Base-by-base conservation (phyloP, 2,797 vertebrate species). In the Tapirus indicus region DNA sequence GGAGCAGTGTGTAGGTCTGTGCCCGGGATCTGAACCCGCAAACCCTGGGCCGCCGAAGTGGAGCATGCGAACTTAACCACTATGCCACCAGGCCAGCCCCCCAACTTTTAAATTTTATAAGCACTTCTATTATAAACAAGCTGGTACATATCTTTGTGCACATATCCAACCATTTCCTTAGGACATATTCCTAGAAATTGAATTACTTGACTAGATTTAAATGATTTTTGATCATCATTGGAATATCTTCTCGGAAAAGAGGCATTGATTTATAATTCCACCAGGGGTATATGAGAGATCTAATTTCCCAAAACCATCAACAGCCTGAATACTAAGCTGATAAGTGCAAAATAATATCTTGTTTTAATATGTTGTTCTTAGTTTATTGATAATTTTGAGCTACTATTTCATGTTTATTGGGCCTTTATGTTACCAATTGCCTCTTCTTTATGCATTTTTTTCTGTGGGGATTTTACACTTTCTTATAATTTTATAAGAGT, bases 281-380 rank as follows among this genome's bases (percentile, higher is more conserved):
- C 88, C 32, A 91, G 27, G 86, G 89, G 0, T 21, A 32, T 21
- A 38, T 75, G 32, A 96, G 62, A 96, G 32, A 69, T 94, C 23
- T 66, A n/a, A 86, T 92, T 95, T 95, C 78, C 44, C 52, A 20
- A 95, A 91, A 66, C 35, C 32, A 52, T 87, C 64, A 82, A 56
- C 38, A 78, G 12, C 47, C 80, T 71, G 60, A 93, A 56, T 71
- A 23, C 68, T 90, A 94, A 94, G 58, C 84, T 88, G 80, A 47
- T 91, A 91, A 88, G 13, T 69, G 52, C 60, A 93, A 94, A 92
- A 41, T 87, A 91, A 90, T 82, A 74, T 52, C 16, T 49, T 84
- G 20, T 90, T 96, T 95, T 80, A 88, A 69, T 58, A 78, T 77
- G 13, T 58, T 85, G 13, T 38, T 94, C 54, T 95, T 95, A 75